Evolutionary conservation across 2,113 vertebrate genomes (phyloP), one percentile per base, ranked within the genome.

Genomic region (Peromyscus leucopus): DNA sequence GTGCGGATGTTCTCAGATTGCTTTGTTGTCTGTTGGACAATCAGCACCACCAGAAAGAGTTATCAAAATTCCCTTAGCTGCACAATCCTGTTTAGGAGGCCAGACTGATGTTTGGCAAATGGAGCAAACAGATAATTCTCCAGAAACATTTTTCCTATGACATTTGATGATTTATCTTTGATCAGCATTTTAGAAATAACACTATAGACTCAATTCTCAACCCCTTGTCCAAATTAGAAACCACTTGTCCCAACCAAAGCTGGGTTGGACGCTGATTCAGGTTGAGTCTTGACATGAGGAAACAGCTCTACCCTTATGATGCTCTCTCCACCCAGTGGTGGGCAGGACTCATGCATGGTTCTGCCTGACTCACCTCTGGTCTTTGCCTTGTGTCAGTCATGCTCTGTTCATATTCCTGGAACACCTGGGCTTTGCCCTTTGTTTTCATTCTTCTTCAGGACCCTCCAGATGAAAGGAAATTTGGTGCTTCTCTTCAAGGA

Each of bases 101-200:
- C 92, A 76, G 82, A 89, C 46, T 90, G 93, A n/a, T 96, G 75
- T 78, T 82, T 51, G 15, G 46, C 39, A 97, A 97, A 69, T 75
- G 46, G 51, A 86, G 89, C 94, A 96, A 86, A 91, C 42, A 71
- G 26, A 85, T 72, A 94, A 91, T 79, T 91, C 57, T 84, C 79
- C 82, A 21, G 72, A 93, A 96, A 91, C 39, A 78, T 82, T 89
- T 97, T 94, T 36, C 48, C 61, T 2, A 22, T 67, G 89, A 93
- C 46, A 75, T 91, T 86, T 74, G 94, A 96, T 78, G 96, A 93
- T 61, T 91, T 75, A 89, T 79, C 71, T 95, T 96, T 79, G 85
- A 91, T 94, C 63, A 63, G 31, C 67, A 94, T 88, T 95, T 96
- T 91, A 78, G 31, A 83, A 83, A 89, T 92, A 84, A 72, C 80